phyloP scores from a whole-genome alignment of 2,113 vertebrate species.

The Apodemus speciosus region DNA sequence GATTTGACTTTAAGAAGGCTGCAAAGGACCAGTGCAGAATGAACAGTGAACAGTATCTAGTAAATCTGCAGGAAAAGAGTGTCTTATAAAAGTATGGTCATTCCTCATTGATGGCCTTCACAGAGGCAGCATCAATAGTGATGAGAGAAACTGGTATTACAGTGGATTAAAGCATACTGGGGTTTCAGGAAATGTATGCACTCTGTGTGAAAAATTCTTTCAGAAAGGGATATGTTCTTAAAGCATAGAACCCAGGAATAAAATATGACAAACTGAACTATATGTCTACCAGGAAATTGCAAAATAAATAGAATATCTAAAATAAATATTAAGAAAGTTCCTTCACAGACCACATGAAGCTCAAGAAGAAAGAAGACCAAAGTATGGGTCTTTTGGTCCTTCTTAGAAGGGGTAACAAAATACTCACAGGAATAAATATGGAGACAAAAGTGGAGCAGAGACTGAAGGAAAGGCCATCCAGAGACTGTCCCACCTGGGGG shows the following conservation, averaged over 20 bases:
- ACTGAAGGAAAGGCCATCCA: too few species aligned
- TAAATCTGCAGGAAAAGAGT: not conserved
- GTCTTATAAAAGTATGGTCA: not conserved
- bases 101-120: not conserved
- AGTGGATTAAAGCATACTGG: not conserved
- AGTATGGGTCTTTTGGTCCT: too few species aligned
- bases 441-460: too few species aligned
- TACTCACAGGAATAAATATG: too few species aligned
- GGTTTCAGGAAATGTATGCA: not conserved
- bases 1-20: not conserved
- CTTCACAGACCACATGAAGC: too few species aligned
- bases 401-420: too few species aligned
- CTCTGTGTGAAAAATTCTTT: not conserved
- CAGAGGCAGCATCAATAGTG: not conserved
- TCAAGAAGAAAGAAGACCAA: too few species aligned
- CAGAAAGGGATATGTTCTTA: not conserved
- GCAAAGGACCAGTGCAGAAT: not conserved
- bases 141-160: not conserved
- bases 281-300: not conserved
- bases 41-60: not conserved
- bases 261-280: not conserved
- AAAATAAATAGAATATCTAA: not conserved
- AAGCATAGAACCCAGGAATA: not conserved
- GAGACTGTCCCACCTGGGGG: too few species aligned
- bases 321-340: not conserved